phyloP scores from a whole-genome alignment of 2,113 vertebrate genomes.

The Pycnonotus jocosus region DNA sequence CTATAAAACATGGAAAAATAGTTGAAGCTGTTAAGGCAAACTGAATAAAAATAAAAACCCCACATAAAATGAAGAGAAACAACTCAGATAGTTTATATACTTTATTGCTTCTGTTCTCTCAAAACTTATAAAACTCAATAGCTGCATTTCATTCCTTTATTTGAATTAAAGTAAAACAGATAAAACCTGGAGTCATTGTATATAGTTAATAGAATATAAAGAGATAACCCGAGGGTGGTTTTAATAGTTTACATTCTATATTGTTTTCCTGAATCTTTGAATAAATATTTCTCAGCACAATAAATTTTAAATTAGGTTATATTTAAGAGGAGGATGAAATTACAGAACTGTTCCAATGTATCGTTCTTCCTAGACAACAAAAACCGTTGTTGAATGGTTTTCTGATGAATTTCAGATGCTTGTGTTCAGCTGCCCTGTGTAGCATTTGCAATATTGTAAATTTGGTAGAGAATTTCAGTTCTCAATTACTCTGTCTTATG shows the following conservation, averaged over 20 bases:
- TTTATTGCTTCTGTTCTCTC: neutral
- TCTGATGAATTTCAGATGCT: neutral
- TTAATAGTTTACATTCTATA: neutral
- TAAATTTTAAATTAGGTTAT: neutral
- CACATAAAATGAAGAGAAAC: neutral
- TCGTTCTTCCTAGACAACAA: neutral
- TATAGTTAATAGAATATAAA: neutral
- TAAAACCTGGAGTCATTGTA: neutral
- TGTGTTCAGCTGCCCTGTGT: neutral
- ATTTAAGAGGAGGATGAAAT: neutral
- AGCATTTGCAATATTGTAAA: neutral
- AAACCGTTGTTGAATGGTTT: neutral
- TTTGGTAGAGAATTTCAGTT: neutral
- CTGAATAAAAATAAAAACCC: neutral
- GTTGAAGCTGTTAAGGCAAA: neutral
- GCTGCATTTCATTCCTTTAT: neutral
- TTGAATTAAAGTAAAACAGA: neutral
- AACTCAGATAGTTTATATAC: neutral
- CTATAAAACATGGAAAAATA: neutral
- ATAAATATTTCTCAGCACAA: slow-evolving; percentile 10
- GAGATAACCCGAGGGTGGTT: neutral
- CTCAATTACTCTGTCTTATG: neutral
- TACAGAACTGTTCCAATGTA: neutral
- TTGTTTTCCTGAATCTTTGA: neutral
- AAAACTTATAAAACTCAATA: neutral